Evolutionary conservation across 2,113 vertebrate genomes (phyloP), one percentile per base, ranked within the genome.

Genomic region (Malurus elegans): DNA sequence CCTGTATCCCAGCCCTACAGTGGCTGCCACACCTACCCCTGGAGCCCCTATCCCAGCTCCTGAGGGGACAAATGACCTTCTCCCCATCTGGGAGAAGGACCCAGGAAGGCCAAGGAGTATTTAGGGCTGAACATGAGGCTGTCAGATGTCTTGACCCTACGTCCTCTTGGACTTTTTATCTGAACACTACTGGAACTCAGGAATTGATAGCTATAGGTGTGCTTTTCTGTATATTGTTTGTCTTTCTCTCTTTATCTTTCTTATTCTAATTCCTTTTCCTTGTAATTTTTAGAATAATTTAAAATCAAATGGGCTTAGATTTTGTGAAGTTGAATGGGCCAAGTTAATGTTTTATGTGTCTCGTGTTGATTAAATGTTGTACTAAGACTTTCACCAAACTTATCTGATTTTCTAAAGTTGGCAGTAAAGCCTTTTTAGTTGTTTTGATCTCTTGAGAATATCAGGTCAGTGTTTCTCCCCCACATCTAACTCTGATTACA

Each of bases 401-500:
- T 75, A 15, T 34, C 2, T 42, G 51, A 31, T 66, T 66, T 75
- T 42, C 31, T 34, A 3, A 42, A 74, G 31, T 42, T 44, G 17
- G 8, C 26, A 71, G 32, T 36, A 61, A 53, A 36, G 13, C 53
- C 1, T n/a, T 74, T 74, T 40, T 57, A 25, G 6, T 48, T 57
- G 12, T 64, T 84, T 56, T 56, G n/a, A 40, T 65, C 16, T 66
- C 34, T 42, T 66, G 42, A 42, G 42, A 34, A 6, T 48, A 42
- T 14, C 16, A 50, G 25, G 5, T 66, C 0, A 0, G 6, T 66
- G 16, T 57, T 75, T 66, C 51, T 50, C 10, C 16, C 8, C 10
- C 7, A 7, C 0, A 0, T 50, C 24, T 12, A 24, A 29, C 23
- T 65, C 69, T 34, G 60, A 7, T 15, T 48, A 31, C 13, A 3